Conservation (phyloP, 1,140 invertebrate genomes). For the Platorchestia sp. region DNA sequence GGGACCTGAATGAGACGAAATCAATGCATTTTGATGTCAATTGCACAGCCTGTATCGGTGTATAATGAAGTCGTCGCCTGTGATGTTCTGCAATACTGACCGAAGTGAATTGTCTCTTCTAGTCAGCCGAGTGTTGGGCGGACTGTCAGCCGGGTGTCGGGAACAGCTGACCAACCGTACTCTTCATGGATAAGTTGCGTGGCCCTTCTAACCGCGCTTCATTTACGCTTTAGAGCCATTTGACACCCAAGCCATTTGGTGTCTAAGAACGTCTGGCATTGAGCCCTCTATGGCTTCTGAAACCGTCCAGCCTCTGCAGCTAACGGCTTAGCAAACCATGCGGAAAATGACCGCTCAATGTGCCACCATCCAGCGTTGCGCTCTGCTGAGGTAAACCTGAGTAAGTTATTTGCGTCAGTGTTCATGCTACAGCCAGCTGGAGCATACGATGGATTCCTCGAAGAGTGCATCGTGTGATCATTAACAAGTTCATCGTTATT, state of each 20-base stretch:
- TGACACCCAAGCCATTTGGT: background rate
- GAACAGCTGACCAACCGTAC: background rate
- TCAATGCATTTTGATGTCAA: background rate
- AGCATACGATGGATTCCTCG: no score
- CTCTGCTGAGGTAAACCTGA: background rate
- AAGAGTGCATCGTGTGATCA: no score
- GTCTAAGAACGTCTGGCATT: background rate
- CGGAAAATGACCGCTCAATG: background rate
- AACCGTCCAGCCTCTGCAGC: background rate
- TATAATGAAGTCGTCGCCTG: background rate
- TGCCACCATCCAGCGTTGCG: background rate
- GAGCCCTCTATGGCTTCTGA: background rate
- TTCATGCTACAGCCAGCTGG: background rate
- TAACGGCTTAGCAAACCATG: background rate
- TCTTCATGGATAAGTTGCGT: background rate
- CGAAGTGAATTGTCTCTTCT: background rate
- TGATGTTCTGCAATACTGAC: background rate
- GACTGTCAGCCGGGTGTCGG: background rate
- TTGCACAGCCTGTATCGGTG: background rate
- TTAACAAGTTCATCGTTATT: no score
- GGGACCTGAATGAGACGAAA: no score
- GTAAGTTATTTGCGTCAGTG: background rate
- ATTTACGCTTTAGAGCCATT: background rate
- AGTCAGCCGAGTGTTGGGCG: background rate
- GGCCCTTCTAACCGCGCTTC: background rate